These are phyloP conservation scores for Maccullochella peelii DNA, from an alignment of 2,113 vertebrate genomes.

Conservation along the genomic window DNA sequence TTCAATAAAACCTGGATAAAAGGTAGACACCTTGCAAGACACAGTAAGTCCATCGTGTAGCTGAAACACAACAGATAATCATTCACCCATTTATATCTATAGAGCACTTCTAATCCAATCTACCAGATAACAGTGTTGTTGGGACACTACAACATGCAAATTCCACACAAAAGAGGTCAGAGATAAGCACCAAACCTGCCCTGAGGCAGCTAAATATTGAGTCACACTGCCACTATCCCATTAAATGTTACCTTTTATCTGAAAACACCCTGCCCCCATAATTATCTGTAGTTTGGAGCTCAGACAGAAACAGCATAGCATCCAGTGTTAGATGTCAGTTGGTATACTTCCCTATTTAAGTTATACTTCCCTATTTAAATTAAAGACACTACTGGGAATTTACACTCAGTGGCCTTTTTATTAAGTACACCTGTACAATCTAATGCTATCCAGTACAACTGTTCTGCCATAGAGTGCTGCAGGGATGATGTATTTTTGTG, in stretches of 20 bases:
- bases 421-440: neutral
- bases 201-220: constrained; percentile 37
- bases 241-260: constrained; percentile 65
- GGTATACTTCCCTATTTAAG: no score
- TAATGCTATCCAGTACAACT: neutral
- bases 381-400: no score
- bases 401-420: neutral
- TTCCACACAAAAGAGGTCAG: constrained; percentile 52
- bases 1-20: neutral
- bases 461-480: neutral
- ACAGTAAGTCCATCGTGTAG: neutral
- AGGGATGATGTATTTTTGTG: no score
- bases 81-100: constrained; percentile 21
- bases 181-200: constrained; percentile 51
- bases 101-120: constrained; percentile 32
- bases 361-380: no score
- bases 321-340: neutral
- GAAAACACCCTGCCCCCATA: constrained; percentile 35
- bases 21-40: neutral
- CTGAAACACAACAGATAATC: constrained; percentile 20
- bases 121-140: constrained; percentile 28
- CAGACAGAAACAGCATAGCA: constrained; percentile 7
- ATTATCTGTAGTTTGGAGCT: constrained; percentile 34
- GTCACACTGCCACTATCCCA: constrained; percentile 52
- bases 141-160: constrained; percentile 45